Conservation (phyloP, 2,888 invertebrate genomes). For the Eueremaeus valkanovi region DNA sequence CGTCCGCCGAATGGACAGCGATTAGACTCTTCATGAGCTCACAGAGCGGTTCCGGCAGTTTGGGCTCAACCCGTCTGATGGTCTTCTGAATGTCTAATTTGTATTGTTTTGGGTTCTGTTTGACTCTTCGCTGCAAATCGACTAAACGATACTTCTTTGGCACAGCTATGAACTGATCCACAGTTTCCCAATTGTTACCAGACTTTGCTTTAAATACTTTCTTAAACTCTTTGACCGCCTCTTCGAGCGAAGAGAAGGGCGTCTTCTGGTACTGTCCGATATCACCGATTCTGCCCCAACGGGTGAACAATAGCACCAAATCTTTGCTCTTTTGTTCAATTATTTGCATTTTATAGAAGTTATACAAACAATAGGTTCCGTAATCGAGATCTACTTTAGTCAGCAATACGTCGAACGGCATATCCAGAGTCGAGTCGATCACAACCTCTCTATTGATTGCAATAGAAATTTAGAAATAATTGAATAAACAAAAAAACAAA, state of each 20-base stretch:
- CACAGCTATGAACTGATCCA: constrained; percentile 50
- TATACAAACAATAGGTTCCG: constrained; percentile 56
- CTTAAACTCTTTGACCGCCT: constrained; percentile 56
- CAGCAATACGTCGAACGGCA: constrained; percentile 54
- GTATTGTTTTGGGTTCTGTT: constrained; percentile 50
- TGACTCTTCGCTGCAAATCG: constrained; percentile 50
- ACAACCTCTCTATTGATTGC: constrained; percentile 52
- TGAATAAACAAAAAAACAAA: constrained; percentile 40
- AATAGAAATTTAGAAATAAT: too few species aligned
- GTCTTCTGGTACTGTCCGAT: constrained; percentile 56
- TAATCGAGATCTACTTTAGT: constrained; percentile 55
- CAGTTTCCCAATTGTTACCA: constrained; percentile 55
- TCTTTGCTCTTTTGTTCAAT: constrained; percentile 53
- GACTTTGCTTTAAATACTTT: constrained; percentile 57
- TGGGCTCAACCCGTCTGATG: constrained; percentile 47
- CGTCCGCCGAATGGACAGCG: background rate
- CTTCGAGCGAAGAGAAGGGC: constrained; percentile 53
- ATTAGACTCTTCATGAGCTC: constrained; percentile 53
- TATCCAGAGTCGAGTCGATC: constrained; percentile 50
- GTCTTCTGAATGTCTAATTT: constrained; percentile 51
- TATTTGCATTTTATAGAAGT: constrained; percentile 59
- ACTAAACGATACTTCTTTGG: constrained; percentile 56
- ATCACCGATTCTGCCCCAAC: constrained; percentile 58
- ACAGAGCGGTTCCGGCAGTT: constrained; percentile 51
- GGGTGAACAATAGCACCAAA: constrained; percentile 56